These are phyloP conservation scores for Sebastolobus altivelis DNA, from an alignment of 2,797 vertebrate genomes.

Conservation along the genomic window DNA sequence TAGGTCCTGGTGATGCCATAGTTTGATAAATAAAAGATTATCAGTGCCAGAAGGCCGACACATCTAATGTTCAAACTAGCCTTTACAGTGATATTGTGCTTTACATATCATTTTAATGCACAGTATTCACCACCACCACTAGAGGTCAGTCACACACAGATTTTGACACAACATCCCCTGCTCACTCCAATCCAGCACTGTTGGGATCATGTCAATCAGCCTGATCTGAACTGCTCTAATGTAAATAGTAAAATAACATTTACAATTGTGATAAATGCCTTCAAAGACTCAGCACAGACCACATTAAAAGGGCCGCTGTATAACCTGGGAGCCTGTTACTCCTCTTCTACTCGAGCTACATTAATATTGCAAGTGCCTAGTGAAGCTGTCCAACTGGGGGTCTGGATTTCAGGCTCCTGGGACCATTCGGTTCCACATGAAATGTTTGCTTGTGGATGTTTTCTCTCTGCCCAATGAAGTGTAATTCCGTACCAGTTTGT, in stretches of 20 bases:
- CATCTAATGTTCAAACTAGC: not conserved
- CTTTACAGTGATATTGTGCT: not conserved
- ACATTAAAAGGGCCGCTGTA: not conserved
- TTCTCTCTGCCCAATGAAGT: not conserved
- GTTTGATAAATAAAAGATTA: not conserved
- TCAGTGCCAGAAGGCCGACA: not conserved
- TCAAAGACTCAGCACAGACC: constrained; percentile 22
- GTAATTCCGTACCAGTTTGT: not conserved
- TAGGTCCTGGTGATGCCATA: not conserved
- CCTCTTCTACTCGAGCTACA: not conserved
- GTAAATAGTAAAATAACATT: constrained; percentile 8
- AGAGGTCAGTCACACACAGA: constrained; percentile 70
- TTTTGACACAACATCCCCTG: not conserved
- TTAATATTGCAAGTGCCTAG: not conserved
- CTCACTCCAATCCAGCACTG: not conserved
- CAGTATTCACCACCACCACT: constrained; percentile 44
- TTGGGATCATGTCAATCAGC: constrained; percentile 4
- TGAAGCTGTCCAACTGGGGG: not conserved
- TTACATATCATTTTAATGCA: not conserved
- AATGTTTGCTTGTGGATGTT: constrained; percentile 3
- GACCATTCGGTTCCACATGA: not conserved
- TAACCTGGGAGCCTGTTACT: not conserved
- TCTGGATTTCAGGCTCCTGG: not conserved
- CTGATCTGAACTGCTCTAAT: constrained; percentile 6
- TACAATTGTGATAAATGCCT: not conserved